phyloP scores from a whole-genome alignment of 1,140 invertebrate species.

The Drosophila ironensis region DNA sequence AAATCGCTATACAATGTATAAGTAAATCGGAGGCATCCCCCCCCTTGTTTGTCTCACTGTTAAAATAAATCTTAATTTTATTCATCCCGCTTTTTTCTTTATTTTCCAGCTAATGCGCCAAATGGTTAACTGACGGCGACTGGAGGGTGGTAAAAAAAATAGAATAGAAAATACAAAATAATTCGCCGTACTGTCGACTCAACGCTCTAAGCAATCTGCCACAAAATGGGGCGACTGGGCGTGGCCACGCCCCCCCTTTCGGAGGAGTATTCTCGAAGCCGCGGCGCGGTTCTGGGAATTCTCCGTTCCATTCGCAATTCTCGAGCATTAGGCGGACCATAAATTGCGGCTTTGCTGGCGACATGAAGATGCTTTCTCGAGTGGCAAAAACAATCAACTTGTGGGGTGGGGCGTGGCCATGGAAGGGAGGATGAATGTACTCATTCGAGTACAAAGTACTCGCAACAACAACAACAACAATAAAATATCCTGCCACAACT shows the following conservation, averaged over 20 bases:
- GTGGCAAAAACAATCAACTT: constrained; percentile 39
- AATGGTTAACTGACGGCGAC: no score
- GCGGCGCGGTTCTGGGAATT: not conserved
- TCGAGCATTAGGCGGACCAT: constrained; percentile 22
- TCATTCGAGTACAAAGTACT: constrained; percentile 14
- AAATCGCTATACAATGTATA: no score
- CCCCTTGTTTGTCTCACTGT: no score
- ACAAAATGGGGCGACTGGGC: not conserved
- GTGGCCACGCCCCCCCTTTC: not conserved
- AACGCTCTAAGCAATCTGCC: not conserved
- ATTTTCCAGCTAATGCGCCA: no score
- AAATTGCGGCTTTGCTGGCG: constrained; percentile 38
- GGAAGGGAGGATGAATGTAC: not conserved
- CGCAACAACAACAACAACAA: not conserved
- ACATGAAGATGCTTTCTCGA: constrained; percentile 45
- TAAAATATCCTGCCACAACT: constrained; percentile 29
- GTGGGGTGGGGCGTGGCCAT: not conserved
- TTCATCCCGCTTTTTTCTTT: no score
- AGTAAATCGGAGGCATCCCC: no score
- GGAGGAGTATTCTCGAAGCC: not conserved
- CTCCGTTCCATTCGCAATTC: constrained; percentile 3
- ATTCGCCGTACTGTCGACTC: not conserved
- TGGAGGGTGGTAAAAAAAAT: no score
- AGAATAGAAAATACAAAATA: not conserved
- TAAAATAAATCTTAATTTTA: no score